Evolutionary conservation across 1,140 invertebrate species (phyloP).

Genomic region (Nasonia giraulti): DNA sequence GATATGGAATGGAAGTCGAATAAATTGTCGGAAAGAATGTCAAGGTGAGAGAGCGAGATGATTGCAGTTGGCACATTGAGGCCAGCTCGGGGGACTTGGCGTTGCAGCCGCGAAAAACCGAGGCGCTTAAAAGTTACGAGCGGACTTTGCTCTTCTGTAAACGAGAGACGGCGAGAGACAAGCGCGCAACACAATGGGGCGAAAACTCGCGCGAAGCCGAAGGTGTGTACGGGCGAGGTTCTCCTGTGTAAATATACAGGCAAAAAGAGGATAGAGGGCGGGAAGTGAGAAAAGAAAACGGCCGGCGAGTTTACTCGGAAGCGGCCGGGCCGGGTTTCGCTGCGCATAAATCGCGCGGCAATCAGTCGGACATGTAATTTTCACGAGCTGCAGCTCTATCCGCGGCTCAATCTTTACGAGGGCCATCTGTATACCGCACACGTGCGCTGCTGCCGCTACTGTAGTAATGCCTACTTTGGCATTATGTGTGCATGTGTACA

Average conservation of each 20-base stretch:
- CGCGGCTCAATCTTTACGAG: constrained; percentile 49
- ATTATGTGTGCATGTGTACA: not conserved
- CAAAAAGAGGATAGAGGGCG: not conserved
- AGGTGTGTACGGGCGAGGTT: no score
- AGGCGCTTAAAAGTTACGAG: no score
- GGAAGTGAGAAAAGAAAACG: not conserved
- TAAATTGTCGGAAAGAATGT: not conserved
- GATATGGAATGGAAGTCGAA: not conserved
- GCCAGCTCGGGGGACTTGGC: no score
- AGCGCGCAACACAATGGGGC: no score
- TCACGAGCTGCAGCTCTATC: constrained; percentile 21
- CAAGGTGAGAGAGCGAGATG: not conserved
- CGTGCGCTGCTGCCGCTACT: not conserved
- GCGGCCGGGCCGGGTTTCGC: not conserved
- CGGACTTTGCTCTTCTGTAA: no score
- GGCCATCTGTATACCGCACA: constrained; percentile 28
- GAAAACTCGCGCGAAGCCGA: no score
- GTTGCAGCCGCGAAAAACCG: no score
- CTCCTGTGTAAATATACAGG: not conserved
- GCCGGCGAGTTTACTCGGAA: constrained; percentile 29
- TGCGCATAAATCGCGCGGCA: constrained; percentile 20
- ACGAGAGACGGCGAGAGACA: no score
- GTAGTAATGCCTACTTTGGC: not conserved
- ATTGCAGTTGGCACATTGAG: not conserved
- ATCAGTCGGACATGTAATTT: constrained; percentile 35